Percentiles rank a stretch among this genome's conserved stretches.
Conservation (phyloP, 2,797 vertebrate species). For the Capromys pilorides region DNA sequence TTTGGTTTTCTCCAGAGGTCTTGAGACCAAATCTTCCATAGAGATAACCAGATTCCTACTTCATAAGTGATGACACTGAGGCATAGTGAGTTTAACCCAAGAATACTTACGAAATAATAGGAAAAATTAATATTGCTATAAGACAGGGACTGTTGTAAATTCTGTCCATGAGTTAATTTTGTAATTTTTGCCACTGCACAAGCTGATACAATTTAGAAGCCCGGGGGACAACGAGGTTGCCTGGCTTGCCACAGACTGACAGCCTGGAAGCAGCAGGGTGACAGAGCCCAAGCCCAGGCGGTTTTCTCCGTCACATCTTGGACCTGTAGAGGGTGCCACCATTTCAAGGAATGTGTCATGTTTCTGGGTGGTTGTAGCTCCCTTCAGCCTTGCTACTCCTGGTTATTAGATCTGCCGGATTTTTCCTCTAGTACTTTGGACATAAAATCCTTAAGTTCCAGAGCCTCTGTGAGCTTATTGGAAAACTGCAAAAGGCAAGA, state of each 20-base stretch:
- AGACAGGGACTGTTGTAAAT: not conserved
- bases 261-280: not conserved
- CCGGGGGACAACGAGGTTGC: not conserved
- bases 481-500: not conserved
- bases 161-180: not conserved
- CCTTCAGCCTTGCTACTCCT: not conserved
- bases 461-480: not conserved
- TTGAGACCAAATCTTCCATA: not conserved
- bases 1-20: not conserved
- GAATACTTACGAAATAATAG: not conserved
- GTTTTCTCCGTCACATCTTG: not conserved
- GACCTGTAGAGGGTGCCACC: not conserved
- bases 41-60: not conserved
- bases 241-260: not conserved
- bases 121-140: not conserved
- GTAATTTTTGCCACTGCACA: not conserved
- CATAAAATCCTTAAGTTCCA: conserved; percentile 30
- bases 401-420: not conserved
- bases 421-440: not conserved
- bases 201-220: not conserved
- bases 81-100: not conserved
- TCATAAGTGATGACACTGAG: not conserved
- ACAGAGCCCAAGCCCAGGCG: not conserved
- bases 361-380: not conserved
- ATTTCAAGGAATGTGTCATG: not conserved